Base-by-base conservation (phyloP, 2,888 invertebrate species). In the Habrosyne pyritoides region DNA sequence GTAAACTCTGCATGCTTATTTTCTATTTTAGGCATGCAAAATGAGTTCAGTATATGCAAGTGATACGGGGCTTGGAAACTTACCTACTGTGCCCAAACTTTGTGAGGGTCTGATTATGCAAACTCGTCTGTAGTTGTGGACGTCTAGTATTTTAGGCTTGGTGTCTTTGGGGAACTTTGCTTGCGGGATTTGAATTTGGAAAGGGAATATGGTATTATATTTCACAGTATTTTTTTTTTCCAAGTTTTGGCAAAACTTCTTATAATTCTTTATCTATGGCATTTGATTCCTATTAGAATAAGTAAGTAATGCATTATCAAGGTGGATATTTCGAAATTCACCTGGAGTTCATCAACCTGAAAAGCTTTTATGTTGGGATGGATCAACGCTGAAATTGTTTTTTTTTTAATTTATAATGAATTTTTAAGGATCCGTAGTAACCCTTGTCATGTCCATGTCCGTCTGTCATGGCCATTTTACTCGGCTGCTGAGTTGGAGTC, bases 1-100 rank as follows among this genome's bases (percentile, higher is more conserved):
- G 63, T 63, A 71, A 75, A 75, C 71, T 71, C 59, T 64, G 61
- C 64, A 61, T 68, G 78, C 77, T 84, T 85, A 86, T 85, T 83
- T 50, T 82, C 81, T 84, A 83, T 86, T 87, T 84, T 73, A 77
- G 76, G 75, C 81, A 83, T 84, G 75, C 75, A 72, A 75, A 84
- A 86, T 83, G 77, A 83, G 76, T 76, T 77, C 76, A 58, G 68
- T 73, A 68, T 71, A 75, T 79, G 81, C 75, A 76, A 82, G 81
- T 79, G 83, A 86, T 86, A 84, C 77, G 80, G 63, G 69, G 70
- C 73, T 71, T 73, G 73, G 60, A 72, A 84, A 84, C 75, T 79
- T 80, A 66, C 60, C 63, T 64, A 75, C 51, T 48, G 52, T 53
- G 33, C 36, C 28, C 24, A 22, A 50, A 54, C 48, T 54, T 53